Conservation (phyloP, 2,888 invertebrate genomes). For the Cremastobaeus sp. region DNA sequence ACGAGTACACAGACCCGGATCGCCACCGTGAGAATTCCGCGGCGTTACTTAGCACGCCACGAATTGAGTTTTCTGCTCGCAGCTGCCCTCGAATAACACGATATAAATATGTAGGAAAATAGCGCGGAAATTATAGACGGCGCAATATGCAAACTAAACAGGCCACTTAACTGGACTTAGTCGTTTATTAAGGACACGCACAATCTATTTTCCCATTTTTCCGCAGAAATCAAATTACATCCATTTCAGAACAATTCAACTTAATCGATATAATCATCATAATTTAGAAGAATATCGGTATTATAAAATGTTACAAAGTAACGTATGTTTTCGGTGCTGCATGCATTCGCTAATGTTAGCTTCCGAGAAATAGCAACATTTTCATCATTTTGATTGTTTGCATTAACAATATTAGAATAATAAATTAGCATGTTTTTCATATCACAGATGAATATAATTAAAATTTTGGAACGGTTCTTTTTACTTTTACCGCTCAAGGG, state of each 20-base stretch:
- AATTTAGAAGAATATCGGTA: constrained; percentile 25
- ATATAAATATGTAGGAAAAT: constrained; percentile 31
- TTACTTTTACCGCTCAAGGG: too few species aligned
- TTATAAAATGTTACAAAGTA: constrained; percentile 14
- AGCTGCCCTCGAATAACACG: constrained; percentile 47
- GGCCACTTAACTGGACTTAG: constrained; percentile 40
- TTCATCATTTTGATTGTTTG: too few species aligned
- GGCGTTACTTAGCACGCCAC: constrained; percentile 36
- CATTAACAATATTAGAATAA: too few species aligned
- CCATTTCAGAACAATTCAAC: constrained; percentile 33
- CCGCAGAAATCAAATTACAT: constrained; percentile 42
- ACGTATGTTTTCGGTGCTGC: background rate
- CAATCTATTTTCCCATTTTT: constrained; percentile 29
- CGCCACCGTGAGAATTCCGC: constrained; percentile 65
- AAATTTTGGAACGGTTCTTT: too few species aligned
- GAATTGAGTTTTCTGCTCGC: constrained; percentile 38
- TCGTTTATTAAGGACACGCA: constrained; percentile 51
- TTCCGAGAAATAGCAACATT: too few species aligned
- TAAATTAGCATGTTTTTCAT: too few species aligned
- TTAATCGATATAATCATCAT: constrained; percentile 45
- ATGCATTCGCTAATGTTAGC: too few species aligned
- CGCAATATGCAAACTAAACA: constrained; percentile 31
- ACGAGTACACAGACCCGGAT: too few species aligned
- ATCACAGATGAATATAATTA: too few species aligned
- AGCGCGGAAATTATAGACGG: constrained; percentile 53